Evolutionary conservation across 2,797 vertebrate species (phyloP), one percentile per base, ranked within the genome.

Genomic region (Amniataba percoides): DNA sequence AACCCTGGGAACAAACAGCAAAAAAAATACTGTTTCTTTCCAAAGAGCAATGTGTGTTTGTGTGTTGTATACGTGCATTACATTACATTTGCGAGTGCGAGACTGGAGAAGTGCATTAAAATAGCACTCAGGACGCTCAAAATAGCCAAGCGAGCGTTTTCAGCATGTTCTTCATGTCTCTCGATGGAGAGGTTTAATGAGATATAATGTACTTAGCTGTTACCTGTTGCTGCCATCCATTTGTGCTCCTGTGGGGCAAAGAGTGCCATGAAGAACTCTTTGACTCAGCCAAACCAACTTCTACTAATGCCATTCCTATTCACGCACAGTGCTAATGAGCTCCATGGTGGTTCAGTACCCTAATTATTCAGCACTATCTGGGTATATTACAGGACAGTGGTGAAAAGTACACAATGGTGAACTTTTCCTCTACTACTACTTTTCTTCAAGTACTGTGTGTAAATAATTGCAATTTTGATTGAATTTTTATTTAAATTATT

Each of bases 161-260:
- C 42, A 59, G 58, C n/a, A n/a, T 69, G 78, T 88, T 84, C 61
- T 74, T 56, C 2, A 43, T 48, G 21, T 55, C 49, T 71, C 77
- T 82, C 53, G 16, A 9, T 57, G 49, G 74, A 66, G 60, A 74
- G 64, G 45, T 74, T 87, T 82, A 81, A 88, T 86, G 51, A 77
- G 68, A 49, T 55, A 40, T 69, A 70, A 70, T 70, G 77, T 34
- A 65, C 65, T 83, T 49, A 40, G 67, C 45, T 48, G 59, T 31
- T 77, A 89, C 82, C 77, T 82, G 87, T 71, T 62, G 72, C 59
- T 65, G 34, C 48, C 25, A 55, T 71, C 48, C 25, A 55, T 71
- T 67, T 68, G 53, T 74, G 14, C 55, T 52, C 36, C 43, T 1
- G 49, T 16, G 16, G 42, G 53, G n/a, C 36, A 23, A 9, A 77